Percentiles rank a stretch among this genome's conserved stretches.
phyloP scores from a whole-genome alignment of 2,113 vertebrate genomes.

The Tragelaphus imberbis region DNA sequence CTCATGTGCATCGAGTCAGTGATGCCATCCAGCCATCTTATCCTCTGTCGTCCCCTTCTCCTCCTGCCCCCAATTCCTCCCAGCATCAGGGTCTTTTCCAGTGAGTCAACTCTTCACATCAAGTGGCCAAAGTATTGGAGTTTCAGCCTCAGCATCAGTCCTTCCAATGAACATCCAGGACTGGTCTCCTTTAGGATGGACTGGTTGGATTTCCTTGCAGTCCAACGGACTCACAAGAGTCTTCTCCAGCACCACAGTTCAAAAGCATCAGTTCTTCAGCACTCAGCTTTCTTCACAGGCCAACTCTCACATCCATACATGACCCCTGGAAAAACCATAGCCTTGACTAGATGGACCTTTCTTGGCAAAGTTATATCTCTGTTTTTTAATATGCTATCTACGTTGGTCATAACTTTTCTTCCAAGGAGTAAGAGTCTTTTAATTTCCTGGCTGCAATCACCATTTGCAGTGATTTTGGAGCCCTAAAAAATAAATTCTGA shows the following conservation, averaged over 20 bases:
- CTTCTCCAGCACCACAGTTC: background rate
- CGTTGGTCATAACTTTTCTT: background rate
- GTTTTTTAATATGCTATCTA: background rate
- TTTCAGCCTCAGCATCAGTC: background rate
- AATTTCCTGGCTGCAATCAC: background rate
- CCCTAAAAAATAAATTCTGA: background rate
- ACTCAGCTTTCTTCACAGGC: background rate
- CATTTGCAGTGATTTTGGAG: background rate
- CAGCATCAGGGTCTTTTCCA: background rate
- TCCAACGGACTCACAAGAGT: background rate
- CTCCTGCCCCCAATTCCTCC: background rate
- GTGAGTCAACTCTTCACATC: fast-evolving
- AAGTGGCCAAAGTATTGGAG: background rate
- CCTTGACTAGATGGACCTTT: background rate
- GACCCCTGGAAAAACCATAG: background rate
- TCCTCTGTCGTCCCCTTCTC: background rate
- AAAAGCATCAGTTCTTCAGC: background rate
- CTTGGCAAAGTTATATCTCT: background rate
- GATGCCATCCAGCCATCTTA: background rate
- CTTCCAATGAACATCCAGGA: background rate
- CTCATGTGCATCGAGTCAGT: background rate
- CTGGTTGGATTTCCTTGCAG: background rate
- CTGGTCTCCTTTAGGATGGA: background rate
- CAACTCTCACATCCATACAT: background rate
- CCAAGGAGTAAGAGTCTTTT: background rate